These are phyloP conservation scores for Climacteris rufus DNA, from an alignment of 2,113 vertebrate species.

Conservation along the genomic window DNA sequence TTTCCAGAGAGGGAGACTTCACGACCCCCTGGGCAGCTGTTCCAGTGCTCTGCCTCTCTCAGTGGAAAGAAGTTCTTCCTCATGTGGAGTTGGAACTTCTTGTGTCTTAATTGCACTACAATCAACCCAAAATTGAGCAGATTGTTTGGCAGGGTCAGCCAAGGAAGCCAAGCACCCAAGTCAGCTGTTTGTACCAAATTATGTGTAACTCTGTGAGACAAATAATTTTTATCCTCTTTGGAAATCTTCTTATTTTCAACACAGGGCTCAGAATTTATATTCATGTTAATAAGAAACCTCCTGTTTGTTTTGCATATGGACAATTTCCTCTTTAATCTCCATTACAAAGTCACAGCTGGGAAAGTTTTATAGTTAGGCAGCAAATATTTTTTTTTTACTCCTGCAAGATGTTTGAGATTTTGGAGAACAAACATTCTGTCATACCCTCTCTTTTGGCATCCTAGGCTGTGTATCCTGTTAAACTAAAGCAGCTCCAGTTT, in stretches of 20 bases:
- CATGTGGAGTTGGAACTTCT: background rate
- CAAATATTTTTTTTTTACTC: background rate
- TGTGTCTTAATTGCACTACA: background rate
- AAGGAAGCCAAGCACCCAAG: background rate
- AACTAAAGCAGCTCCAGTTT: background rate
- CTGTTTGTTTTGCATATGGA: background rate
- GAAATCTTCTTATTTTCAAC: background rate
- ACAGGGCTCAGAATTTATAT: background rate
- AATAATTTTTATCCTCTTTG: background rate
- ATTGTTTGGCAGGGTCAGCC: background rate
- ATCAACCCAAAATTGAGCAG: background rate
- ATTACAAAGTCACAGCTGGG: background rate
- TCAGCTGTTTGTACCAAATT: background rate
- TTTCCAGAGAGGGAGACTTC: background rate
- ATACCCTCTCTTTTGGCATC: background rate
- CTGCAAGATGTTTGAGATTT: background rate
- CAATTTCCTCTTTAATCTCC: background rate
- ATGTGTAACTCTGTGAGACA: background rate
- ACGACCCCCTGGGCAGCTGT: accelerated
- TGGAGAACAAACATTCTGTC: background rate
- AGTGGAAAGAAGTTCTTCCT: background rate
- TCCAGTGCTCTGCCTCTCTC: background rate
- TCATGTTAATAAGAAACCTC: background rate
- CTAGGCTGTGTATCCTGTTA: background rate
- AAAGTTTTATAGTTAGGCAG: background rate